Evolutionary conservation across 2,888 invertebrate species (phyloP).

Genomic region (Caenorhabditis uteleia): DNA sequence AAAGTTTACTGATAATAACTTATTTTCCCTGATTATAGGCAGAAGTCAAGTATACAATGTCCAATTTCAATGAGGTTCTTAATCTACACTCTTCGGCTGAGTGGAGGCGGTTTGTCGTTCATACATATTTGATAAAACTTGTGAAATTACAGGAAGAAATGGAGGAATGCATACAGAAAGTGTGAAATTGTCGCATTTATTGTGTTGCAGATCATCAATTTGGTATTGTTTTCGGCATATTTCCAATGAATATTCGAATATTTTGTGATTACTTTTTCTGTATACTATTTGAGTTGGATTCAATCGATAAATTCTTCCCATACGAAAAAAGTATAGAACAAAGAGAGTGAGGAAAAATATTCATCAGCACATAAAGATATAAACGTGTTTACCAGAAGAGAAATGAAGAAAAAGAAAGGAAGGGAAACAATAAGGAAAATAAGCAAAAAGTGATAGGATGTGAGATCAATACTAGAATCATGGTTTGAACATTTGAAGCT

Average conservation of each 20-base stretch:
- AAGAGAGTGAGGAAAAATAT: too few species aligned
- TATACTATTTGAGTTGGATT: too few species aligned
- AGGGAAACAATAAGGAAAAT: too few species aligned
- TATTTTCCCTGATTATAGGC: slow-evolving; percentile 17
- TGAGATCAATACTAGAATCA: too few species aligned
- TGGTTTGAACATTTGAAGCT: too few species aligned
- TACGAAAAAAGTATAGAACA: too few species aligned
- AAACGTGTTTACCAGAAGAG: too few species aligned
- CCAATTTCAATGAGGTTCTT: slow-evolving; percentile 41
- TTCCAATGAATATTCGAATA: slow-evolving; percentile 1
- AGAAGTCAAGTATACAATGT: slow-evolving; percentile 46
- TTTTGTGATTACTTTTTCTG: too few species aligned
- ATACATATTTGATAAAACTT: background rate
- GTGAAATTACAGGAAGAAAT: slow-evolving; percentile 19
- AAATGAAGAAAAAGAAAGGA: too few species aligned
- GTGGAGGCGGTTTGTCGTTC: slow-evolving; percentile 34
- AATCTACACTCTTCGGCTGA: slow-evolving; percentile 40
- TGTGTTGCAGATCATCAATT: slow-evolving; percentile 20
- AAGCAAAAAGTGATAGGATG: too few species aligned
- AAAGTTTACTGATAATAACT: background rate
- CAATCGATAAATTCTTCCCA: too few species aligned
- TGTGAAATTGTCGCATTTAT: slow-evolving; percentile 23
- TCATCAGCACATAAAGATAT: too few species aligned
- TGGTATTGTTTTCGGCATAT: slow-evolving; percentile 20
- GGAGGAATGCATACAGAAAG: slow-evolving; percentile 24